Evolutionary conservation across 2,113 vertebrate species (phyloP).

Genomic region (Puffinus mauretanicus): DNA sequence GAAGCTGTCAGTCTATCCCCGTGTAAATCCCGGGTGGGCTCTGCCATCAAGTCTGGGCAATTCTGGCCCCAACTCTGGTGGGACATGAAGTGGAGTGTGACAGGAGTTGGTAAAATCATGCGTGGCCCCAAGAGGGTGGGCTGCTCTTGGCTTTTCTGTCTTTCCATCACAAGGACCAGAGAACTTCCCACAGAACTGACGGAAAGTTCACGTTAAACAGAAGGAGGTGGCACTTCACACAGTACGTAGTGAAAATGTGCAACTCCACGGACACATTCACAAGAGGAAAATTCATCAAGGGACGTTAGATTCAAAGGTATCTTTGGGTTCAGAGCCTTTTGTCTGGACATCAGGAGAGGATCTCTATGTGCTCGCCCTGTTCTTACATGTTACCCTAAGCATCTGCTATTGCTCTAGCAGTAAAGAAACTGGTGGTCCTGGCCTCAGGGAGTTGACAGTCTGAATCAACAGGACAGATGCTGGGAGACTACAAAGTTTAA

Average conservation of each 20-base stretch:
- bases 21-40: background rate
- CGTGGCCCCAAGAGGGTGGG: background rate
- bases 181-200: background rate
- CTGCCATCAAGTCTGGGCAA: background rate
- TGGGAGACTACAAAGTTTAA: background rate
- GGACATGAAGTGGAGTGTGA: background rate
- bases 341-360: background rate
- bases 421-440: background rate
- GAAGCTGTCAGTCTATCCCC: background rate
- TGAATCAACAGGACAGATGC: background rate
- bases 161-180: background rate
- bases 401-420: background rate
- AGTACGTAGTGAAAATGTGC: background rate
- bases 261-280: rapidly evolving
- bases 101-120: background rate
- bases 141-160: background rate
- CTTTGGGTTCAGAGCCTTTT: background rate
- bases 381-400: background rate
- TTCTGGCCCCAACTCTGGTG: background rate
- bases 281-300: background rate
- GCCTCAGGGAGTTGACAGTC: background rate
- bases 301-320: background rate
- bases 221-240: background rate
- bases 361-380: rapidly evolving
- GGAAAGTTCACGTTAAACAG: background rate